phyloP scores from a whole-genome alignment of 2,113 vertebrate genomes.

The Alectura lathami region DNA sequence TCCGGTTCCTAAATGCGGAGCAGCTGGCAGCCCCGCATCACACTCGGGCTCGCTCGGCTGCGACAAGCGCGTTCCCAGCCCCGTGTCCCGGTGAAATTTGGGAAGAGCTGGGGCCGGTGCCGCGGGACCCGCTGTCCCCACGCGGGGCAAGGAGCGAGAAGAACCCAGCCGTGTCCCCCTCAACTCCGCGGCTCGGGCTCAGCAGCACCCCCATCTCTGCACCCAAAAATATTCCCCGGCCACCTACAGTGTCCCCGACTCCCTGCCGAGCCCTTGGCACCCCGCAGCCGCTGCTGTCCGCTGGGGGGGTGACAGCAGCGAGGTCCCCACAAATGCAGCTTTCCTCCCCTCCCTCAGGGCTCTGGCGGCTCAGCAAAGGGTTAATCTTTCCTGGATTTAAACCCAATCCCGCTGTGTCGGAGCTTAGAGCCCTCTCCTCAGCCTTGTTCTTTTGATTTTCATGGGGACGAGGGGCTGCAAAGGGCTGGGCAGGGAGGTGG shows the following conservation, averaged over 20 bases:
- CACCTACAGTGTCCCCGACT: not conserved
- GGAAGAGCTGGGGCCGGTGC: not conserved
- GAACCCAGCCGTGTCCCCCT: not conserved
- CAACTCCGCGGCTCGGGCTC: not conserved
- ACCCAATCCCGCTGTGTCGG: constrained; percentile 64
- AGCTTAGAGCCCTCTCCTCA: constrained; percentile 64
- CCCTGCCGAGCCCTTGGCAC: not conserved
- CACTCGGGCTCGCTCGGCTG: not conserved
- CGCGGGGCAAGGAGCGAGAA: not conserved
- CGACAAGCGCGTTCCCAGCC: not conserved
- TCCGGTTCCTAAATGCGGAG: not conserved
- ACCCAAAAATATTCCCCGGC: not conserved
- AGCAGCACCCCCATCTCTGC: not conserved
- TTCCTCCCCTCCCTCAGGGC: not conserved
- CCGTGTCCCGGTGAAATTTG: not conserved
- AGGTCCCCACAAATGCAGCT: not conserved
- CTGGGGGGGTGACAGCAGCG: not conserved
- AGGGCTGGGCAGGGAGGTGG: not conserved
- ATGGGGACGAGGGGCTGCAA: constrained; percentile 26
- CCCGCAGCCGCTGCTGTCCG: not conserved
- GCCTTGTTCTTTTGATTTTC: constrained; percentile 67
- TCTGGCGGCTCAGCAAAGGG: constrained; percentile 41
- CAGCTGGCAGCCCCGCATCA: not conserved
- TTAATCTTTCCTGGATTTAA: constrained; percentile 65
- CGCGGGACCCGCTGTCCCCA: not conserved